Base-by-base conservation (phyloP, 1,140 invertebrate species). In the Coptotermes formosanus region DNA sequence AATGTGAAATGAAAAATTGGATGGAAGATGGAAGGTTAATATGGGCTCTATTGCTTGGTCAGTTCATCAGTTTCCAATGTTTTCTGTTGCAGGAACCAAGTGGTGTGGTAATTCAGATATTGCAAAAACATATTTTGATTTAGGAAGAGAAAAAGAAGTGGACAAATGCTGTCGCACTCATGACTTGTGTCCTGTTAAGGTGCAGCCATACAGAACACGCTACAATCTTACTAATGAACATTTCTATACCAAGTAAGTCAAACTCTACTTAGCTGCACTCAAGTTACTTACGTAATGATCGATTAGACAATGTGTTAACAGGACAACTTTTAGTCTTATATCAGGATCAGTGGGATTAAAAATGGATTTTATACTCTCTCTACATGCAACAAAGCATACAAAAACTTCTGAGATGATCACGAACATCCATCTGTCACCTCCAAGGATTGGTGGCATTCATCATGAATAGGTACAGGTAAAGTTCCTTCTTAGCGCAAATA, bases 71-170 rank as follows among this genome's bases (percentile, higher is more conserved):
- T 55, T 4, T 55, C 21, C 52, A 55, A 16, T 55, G 52, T 21
- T 55, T 55, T 55, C 64, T 93, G 23, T 92, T 91, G 8, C 88
- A 97, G 96, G 96, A 81, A 97, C 96, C 81, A 97, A 97, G 91
- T 97, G 96, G 97, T 97, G 97, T 89, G 97, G 97, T 4, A 94
- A 95, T 0, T 96, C 96, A 2, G 96, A 97, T 89, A 94, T 97
- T 86, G 96, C 97, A 2, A 91, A 93, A n/a, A 93, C 93, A 88
- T 97, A 97, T 90, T 95, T 95, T 90, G 96, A 97, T 90, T 91
- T 97, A 82, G 97, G 97, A 43, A 90, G 92, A 0, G 94, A 96
- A 88, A 91, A 92, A 59, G 91, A 92, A 32, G 93, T 97, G 85
- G 97, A 97, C 90, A 94, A 94, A 87, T 98, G 97, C 90, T 98